Conservation (phyloP, 2,888 invertebrate genomes). For the Tolmerus cingulatus region DNA sequence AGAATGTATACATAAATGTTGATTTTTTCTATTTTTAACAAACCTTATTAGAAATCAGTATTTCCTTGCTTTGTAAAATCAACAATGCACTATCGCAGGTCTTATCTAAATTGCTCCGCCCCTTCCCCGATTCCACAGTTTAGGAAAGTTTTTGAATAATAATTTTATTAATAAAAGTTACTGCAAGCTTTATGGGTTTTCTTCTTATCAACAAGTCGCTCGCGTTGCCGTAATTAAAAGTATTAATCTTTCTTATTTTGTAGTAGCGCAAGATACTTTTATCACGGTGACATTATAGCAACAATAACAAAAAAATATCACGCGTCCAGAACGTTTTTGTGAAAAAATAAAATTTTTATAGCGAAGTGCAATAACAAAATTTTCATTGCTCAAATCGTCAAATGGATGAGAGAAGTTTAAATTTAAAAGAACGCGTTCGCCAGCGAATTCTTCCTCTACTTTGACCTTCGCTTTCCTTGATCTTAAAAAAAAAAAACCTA, state of each 20-base stretch:
- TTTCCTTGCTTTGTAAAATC: not conserved
- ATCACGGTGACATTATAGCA: not conserved
- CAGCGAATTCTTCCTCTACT: not conserved
- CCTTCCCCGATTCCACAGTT: not conserved
- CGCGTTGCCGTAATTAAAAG: not conserved
- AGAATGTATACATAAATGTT: not conserved
- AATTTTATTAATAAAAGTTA: not conserved
- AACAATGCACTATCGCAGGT: not conserved
- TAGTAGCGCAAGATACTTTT: not conserved
- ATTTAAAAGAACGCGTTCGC: not conserved
- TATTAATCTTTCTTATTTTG: not conserved
- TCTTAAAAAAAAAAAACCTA: not conserved
- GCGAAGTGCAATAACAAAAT: not conserved
- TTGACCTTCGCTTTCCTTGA: not conserved
- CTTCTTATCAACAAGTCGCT: not conserved
- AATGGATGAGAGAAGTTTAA: not conserved
- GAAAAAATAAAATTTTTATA: not conserved
- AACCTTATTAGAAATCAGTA: not conserved
- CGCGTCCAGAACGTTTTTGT: not conserved
- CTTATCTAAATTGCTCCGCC: not conserved
- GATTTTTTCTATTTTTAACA: not conserved
- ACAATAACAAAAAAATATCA: not conserved
- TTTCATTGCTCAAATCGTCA: not conserved
- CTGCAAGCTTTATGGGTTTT: not conserved
- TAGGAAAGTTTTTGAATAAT: not conserved